These are phyloP conservation scores for Sinella curviseta DNA, from an alignment of 1,140 invertebrate species.

Conservation along the genomic window DNA sequence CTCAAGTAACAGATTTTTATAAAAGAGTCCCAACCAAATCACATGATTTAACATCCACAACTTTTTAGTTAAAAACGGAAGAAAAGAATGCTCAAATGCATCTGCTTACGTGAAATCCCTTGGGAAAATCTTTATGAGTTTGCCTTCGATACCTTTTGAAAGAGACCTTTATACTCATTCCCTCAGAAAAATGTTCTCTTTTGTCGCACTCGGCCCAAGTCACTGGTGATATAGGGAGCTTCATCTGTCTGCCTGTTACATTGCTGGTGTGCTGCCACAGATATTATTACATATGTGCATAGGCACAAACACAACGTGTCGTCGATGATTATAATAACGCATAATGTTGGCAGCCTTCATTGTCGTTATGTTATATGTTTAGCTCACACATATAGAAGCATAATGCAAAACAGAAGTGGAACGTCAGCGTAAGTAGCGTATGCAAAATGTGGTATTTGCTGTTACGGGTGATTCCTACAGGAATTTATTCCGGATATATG, in stretches of 20 bases:
- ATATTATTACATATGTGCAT: not conserved
- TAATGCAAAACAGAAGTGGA: not conserved
- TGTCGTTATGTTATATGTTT: not conserved
- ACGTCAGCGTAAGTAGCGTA: not conserved
- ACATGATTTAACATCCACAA: not conserved
- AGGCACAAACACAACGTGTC: not conserved
- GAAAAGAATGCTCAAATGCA: constrained; percentile 2
- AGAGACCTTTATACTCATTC: not conserved
- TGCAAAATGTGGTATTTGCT: not conserved
- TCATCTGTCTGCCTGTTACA: not conserved
- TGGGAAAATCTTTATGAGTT: not conserved
- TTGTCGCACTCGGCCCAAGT: not conserved
- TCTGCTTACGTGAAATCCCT: not conserved
- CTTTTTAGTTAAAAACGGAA: not conserved
- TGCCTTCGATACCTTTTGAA: constrained; percentile 3
- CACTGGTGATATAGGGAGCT: not conserved
- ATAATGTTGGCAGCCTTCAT: not conserved
- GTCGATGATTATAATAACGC: not conserved
- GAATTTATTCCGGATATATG: not conserved
- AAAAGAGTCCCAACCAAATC: not conserved
- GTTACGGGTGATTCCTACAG: not conserved
- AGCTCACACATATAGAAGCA: not conserved
- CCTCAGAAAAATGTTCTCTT: not conserved
- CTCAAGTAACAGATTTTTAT: not conserved
- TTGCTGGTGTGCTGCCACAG: not conserved